Conservation (phyloP, 2,113 vertebrate genomes). For the Corvus hawaiiensis region DNA sequence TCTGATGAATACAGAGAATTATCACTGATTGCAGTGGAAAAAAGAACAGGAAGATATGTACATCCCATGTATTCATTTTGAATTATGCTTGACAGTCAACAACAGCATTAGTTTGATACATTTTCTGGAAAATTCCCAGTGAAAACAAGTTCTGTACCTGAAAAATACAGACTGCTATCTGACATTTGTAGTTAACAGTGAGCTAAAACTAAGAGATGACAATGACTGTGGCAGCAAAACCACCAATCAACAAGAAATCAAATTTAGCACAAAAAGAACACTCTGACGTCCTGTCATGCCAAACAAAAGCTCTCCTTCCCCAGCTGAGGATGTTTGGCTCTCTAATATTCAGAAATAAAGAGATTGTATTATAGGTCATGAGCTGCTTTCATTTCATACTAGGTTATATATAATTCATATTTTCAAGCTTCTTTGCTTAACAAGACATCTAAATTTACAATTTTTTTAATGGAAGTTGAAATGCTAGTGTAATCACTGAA, state of each 20-base stretch:
- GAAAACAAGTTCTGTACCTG: neutral
- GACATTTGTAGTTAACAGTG: neutral
- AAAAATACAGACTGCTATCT: neutral
- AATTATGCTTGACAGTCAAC: neutral
- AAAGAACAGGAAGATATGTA: fast-evolving
- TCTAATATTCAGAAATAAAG: neutral
- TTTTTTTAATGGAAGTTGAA: neutral
- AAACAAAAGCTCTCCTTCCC: neutral
- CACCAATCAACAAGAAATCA: neutral
- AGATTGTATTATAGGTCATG: neutral
- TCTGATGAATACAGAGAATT: neutral
- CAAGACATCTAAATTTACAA: neutral
- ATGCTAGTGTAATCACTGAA: neutral
- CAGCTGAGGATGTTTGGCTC: neutral
- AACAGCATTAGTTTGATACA: neutral
- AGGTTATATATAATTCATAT: neutral
- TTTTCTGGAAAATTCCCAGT: neutral
- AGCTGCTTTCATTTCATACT: neutral
- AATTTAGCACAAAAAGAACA: neutral
- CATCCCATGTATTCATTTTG: neutral
- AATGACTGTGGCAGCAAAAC: neutral
- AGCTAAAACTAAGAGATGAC: neutral
- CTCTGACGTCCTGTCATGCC: neutral
- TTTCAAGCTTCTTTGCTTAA: neutral
- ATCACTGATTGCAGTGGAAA: neutral